Evolutionary conservation across 2,888 invertebrate genomes (phyloP), one percentile per base, ranked within the genome.

Genomic region (Melangyna quadrimaculata): DNA sequence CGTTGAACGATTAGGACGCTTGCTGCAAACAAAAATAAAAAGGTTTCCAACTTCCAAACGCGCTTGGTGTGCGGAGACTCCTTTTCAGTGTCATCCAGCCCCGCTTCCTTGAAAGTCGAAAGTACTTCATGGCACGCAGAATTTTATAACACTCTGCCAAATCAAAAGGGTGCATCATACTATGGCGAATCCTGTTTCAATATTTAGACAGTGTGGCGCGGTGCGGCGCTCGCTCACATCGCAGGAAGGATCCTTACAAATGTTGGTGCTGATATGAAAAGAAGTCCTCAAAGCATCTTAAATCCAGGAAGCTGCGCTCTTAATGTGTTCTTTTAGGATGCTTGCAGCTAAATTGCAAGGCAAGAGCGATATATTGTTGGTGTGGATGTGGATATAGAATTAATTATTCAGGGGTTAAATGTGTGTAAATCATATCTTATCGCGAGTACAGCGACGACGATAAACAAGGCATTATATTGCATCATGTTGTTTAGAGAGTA

Each of bases 361-460:
- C 73, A 81, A 70, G 75, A 77, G 77, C 74, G 80, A 88, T 82
- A 88, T 82, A 87, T 87, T 78, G 86, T 82, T 82, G 71, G 71
- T n/a, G n/a, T n/a, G n/a, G n/a, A n/a, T n/a, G n/a, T 59, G 82
- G 75, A 80, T 87, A 81, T 87, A 81, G 86, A 86, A 86, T 88
- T 88, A 88, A 88, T 88, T 88, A 87, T 87, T 88, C 78, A 77
- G 72, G 82, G 86, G 87, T 87, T 79, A 73, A 84, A 86, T 63
- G 71, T 74, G 75, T 71, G 88, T 87, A 88, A 88, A 87, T 88
- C 86, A 88, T 88, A 87, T 87, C 87, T 87, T 88, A 88, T 88
- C 88, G 82, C 61, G 73, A 67, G 29, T 17, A 40, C 63, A 63
- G 40, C 73, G 73, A 2, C 61, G 29, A 70, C 81, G 73, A 86